These are phyloP conservation scores for Drosophila gunungcola DNA, from an alignment of 1,140 invertebrate species.

Conservation along the genomic window DNA sequence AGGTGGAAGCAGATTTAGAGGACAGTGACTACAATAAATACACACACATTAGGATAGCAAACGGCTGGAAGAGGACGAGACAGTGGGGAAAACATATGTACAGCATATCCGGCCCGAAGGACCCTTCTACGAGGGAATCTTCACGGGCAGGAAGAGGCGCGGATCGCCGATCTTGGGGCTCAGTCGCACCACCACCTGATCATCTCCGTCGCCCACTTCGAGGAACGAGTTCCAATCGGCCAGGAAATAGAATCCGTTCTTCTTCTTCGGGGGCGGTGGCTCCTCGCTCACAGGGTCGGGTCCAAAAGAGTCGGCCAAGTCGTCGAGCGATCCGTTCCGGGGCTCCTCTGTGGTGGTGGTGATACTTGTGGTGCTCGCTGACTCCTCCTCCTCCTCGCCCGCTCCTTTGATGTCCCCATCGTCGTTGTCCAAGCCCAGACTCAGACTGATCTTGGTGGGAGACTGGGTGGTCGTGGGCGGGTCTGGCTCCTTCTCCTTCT, in stretches of 20 bases:
- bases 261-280: conserved; percentile 87
- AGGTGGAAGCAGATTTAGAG: conserved; percentile 20
- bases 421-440: conserved; percentile 39
- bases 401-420: conserved; percentile 24
- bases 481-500: not conserved
- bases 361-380: conserved; percentile 12
- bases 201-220: conserved; percentile 91
- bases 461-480: conserved; percentile 40
- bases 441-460: conserved; percentile 58
- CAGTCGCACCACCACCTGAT: conserved; percentile 91
- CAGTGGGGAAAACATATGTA: conserved; percentile 51
- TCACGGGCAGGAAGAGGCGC: conserved; percentile 90
- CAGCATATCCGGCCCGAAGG: conserved; percentile 13
- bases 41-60: conserved; percentile 40
- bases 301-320: conserved; percentile 91
- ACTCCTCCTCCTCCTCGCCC: not conserved
- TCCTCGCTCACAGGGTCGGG: conserved; percentile 86
- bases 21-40: conserved; percentile 80
- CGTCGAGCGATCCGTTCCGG: conserved; percentile 83
- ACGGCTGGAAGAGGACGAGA: not conserved
- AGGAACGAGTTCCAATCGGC: conserved; percentile 94
- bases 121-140: conserved; percentile 86
- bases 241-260: conserved; percentile 92
- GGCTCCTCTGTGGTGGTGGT: conserved; percentile 65
- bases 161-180: conserved; percentile 92